Conservation (phyloP, 2,797 vertebrate species). For the Adelosebastes latens region DNA sequence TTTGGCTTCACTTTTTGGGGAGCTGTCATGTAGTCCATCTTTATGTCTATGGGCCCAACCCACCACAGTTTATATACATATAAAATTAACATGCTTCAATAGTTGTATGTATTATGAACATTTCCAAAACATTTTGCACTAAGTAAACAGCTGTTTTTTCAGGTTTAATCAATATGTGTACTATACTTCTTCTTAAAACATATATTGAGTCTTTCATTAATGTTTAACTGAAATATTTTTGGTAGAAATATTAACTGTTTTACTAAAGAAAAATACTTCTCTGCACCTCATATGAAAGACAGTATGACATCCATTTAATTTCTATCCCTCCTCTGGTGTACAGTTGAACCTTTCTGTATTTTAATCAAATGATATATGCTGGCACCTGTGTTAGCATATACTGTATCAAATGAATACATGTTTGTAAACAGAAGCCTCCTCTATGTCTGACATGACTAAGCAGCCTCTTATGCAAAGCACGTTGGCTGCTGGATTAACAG, state of each 20-base stretch:
- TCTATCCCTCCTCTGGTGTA: neutral
- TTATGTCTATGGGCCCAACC: too few species aligned
- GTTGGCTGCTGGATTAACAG: constrained; percentile 75
- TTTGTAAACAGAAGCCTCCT: neutral
- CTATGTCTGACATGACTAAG: constrained; percentile 29
- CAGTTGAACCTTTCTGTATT: neutral
- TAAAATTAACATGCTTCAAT: neutral
- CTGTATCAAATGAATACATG: neutral
- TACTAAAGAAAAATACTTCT: neutral
- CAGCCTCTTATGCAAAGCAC: constrained; percentile 35
- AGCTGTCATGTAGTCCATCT: too few species aligned
- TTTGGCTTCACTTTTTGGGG: too few species aligned
- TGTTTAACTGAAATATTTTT: neutral
- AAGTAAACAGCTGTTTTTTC: neutral
- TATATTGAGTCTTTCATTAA: neutral
- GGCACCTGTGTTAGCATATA: neutral
- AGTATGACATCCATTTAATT: neutral
- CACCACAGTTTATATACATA: too few species aligned
- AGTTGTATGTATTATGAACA: neutral
- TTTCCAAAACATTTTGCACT: neutral
- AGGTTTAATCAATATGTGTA: neutral
- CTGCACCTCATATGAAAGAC: neutral
- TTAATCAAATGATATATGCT: neutral
- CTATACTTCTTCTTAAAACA: neutral
- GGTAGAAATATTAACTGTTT: neutral